Evolutionary conservation across 2,113 vertebrate species (phyloP).

Genomic region (Leptobrachium leishanense): DNA sequence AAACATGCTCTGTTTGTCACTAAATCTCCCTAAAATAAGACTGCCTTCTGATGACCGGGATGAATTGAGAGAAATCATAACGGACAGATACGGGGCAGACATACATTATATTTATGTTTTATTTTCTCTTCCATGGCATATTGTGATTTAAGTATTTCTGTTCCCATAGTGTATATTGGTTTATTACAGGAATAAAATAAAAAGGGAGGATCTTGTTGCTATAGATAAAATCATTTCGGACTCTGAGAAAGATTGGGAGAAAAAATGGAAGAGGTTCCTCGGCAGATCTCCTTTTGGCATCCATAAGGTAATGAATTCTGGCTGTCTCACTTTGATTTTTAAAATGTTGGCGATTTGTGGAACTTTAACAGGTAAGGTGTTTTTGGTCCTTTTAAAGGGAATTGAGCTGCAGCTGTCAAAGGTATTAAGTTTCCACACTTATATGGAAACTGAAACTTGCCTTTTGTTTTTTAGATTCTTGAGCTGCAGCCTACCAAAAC

Average conservation of each 20-base stretch:
- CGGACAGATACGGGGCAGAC: constrained; percentile 99
- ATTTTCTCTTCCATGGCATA: too few species aligned
- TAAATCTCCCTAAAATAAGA: constrained; percentile 81
- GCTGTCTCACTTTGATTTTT: too few species aligned
- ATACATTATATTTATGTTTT: constrained; percentile 51
- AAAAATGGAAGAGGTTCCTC: constrained; percentile 73
- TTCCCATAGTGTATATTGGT: not conserved
- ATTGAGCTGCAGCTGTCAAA: too few species aligned
- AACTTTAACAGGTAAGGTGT: too few species aligned
- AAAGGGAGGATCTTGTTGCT: constrained; percentile 57
- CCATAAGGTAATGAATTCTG: constrained; percentile 58
- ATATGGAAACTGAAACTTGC: too few species aligned
- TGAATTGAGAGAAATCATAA: constrained; percentile 94
- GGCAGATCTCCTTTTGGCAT: constrained; percentile 62
- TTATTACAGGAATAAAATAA: constrained; percentile 65
- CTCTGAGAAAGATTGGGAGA: constrained; percentile 71
- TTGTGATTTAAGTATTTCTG: too few species aligned
- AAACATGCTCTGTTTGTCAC: constrained; percentile 79
- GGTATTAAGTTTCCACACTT: too few species aligned
- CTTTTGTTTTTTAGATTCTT: constrained; percentile 64
- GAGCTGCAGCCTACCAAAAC: constrained; percentile 67
- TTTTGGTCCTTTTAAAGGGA: too few species aligned
- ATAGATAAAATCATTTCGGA: constrained; percentile 55
- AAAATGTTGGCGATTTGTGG: too few species aligned
- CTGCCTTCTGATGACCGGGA: constrained; percentile 95